phyloP scores from a whole-genome alignment of 1,140 invertebrate species.

The Fopius arisanus region DNA sequence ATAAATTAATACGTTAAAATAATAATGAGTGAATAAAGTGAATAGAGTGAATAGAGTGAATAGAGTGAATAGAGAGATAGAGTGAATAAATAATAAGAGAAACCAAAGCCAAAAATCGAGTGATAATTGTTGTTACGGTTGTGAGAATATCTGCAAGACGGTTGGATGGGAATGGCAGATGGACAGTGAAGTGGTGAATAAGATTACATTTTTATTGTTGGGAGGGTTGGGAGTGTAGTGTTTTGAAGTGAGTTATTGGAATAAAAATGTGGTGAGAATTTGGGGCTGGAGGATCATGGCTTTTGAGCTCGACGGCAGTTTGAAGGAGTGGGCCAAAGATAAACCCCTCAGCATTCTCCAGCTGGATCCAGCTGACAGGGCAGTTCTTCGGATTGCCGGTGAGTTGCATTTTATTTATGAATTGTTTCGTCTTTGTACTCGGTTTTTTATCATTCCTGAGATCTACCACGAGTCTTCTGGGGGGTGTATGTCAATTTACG shows the following conservation, averaged over 20 bases:
- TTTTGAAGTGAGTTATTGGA: conserved; percentile 15
- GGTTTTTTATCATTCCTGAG: background rate
- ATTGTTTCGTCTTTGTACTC: conserved; percentile 5
- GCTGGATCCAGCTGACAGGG: conserved; percentile 91
- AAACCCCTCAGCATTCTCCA: conserved; percentile 95
- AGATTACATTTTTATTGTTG: background rate
- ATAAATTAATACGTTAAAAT: no score
- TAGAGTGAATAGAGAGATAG: no score
- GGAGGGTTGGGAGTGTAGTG: background rate
- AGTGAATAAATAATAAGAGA: background rate
- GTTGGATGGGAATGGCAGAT: no score
- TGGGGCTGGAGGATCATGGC: conserved; percentile 68
- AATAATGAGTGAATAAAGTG: no score
- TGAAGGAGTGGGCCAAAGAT: conserved; percentile 95
- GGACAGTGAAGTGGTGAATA: no score
- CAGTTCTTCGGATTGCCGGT: conserved; percentile 96
- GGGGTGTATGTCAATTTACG: no score
- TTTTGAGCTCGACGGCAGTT: conserved; percentile 82
- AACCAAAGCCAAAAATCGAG: background rate
- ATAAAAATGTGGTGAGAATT: conserved; percentile 11
- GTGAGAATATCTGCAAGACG: no score
- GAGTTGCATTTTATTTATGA: conserved; percentile 49
- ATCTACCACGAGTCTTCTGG: background rate
- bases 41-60: no score
- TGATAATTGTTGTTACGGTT: no score